Base-by-base conservation (phyloP, 2,797 vertebrate species). In the Anguilla megastoma region DNA sequence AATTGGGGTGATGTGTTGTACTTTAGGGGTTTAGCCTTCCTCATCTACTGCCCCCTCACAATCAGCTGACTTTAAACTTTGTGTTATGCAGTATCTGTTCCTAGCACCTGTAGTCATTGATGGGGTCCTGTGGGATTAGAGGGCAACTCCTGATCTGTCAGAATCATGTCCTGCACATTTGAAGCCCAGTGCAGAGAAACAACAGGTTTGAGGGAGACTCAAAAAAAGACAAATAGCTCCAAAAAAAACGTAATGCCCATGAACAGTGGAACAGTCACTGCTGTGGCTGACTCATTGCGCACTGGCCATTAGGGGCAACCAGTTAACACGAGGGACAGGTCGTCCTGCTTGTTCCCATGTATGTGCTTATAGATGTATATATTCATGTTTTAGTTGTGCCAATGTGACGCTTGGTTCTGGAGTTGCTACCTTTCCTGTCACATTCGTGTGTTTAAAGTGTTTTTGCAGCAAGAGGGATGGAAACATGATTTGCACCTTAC, bases 401-500 rank as follows among this genome's bases (percentile, higher is more conserved):
- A 56, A 56, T 30, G 50, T 58, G n/a, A 84, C 48, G 24, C 24
- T 45, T 18, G 2, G 76, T 41, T 33, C n/a, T 1, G 50, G 79
- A 82, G 79, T 50, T 82, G 21, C 24, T 41, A 2, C 52, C 83
- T 58, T 85, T 85, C 45, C 30, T 60, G 0, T 33, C n/a, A 1
- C 21, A 54, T 52, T 33, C 8, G 18, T 50, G 9, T 56, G 14
- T 8, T 56, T 30, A 2, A 30, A 56, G 48, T 10, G 24, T 16
- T 30, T 54, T 58, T 27, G 10, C 5, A 3, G 16, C n/a, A 58
- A 18, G 52, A 33, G 24, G n/a, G 50, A 85, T 54, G 7, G 83
- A 33, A 33, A 58, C n/a, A 85, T 85, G 1, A 16, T 85, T 85
- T 58, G n/a, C 52, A 85, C 30, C 50, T 85, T 56, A 54, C 83